Percentiles rank a stretch among this genome's conserved stretches.
phyloP scores from a whole-genome alignment of 1,140 invertebrate species.

The Glomeris maerens region DNA sequence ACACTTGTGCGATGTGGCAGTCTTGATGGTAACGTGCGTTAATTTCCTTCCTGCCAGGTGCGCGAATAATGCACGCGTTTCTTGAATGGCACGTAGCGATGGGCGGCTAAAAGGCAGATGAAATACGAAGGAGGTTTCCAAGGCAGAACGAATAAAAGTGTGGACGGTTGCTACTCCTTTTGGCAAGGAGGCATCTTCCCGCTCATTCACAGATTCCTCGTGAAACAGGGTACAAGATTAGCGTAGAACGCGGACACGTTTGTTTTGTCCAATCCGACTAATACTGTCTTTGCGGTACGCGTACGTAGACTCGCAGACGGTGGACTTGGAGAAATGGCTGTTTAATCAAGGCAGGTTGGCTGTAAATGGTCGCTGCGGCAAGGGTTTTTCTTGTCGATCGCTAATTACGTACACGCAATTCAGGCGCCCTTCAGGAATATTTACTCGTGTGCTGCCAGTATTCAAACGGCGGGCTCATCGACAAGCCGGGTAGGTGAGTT shows the following conservation, averaged over 20 bases:
- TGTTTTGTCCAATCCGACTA: slow-evolving; percentile 14
- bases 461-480: slow-evolving; percentile 74
- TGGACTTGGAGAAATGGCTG: slow-evolving; percentile 40
- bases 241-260: too few relatives aligned
- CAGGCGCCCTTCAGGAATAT: slow-evolving; percentile 77
- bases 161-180: slow-evolving; percentile 97
- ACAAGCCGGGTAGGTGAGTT: slow-evolving; percentile 87
- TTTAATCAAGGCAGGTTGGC: slow-evolving; percentile 58
- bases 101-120: slow-evolving; percentile 33
- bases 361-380: too few relatives aligned
- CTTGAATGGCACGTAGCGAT: slow-evolving; percentile 20
- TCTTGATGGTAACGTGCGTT: slow-evolving; percentile 66
- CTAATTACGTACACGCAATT: slow-evolving; percentile 1
- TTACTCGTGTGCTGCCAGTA: slow-evolving; percentile 84
- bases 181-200: slow-evolving; percentile 92
- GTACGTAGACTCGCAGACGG: slow-evolving; percentile 23
- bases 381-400: too few relatives aligned
- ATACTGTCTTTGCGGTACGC: slow-evolving; percentile 8
- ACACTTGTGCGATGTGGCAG: slow-evolving; percentile 60
- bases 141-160: slow-evolving; percentile 93
- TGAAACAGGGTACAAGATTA: slow-evolving; percentile 29
- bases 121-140: slow-evolving; percentile 35
- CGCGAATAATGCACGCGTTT: too few relatives aligned
- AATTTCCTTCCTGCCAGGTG: too few relatives aligned
- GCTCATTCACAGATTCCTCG: slow-evolving; percentile 46